These are phyloP conservation scores for Ibidorhyncha struthersii DNA, from an alignment of 2,113 vertebrate genomes.

Conservation along the genomic window DNA sequence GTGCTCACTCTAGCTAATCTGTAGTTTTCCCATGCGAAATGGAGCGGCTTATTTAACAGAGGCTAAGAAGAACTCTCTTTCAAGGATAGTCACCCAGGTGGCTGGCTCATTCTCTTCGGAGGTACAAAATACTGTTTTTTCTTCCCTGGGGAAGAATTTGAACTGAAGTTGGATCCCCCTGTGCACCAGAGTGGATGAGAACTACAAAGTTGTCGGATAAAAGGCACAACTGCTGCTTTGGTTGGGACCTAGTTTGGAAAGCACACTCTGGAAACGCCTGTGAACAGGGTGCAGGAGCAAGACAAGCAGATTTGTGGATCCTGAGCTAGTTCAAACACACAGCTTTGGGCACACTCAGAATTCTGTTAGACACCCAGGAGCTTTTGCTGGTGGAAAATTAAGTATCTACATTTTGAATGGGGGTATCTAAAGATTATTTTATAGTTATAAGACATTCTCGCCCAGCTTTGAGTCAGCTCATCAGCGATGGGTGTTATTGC, in stretches of 20 bases:
- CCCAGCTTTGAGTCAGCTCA: neutral
- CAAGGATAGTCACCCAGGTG: neutral
- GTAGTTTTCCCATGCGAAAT: neutral
- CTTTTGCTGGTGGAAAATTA: neutral
- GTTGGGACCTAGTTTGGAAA: neutral
- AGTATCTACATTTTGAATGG: neutral
- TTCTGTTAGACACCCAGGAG: neutral
- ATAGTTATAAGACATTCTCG: neutral
- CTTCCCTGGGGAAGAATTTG: neutral
- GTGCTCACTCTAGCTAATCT: neutral
- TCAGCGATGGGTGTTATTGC: neutral
- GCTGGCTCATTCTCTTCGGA: neutral
- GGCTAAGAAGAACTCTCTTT: neutral
- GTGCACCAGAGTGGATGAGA: neutral
- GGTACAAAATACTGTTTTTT: neutral
- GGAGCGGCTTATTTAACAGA: neutral
- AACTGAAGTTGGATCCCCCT: neutral
- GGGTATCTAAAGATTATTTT: neutral
- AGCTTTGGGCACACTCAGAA: neutral
- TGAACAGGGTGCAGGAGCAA: neutral
- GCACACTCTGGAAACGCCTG: neutral
- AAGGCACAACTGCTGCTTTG: neutral
- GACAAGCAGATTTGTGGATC: neutral
- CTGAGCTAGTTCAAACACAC: neutral
- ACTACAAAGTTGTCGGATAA: neutral